A percentile compares a stretch with the other conserved stretches of the same genome.
Evolutionary conservation across 2,888 invertebrate genomes (phyloP).

Genomic region (Eupithecia tripunctaria): DNA sequence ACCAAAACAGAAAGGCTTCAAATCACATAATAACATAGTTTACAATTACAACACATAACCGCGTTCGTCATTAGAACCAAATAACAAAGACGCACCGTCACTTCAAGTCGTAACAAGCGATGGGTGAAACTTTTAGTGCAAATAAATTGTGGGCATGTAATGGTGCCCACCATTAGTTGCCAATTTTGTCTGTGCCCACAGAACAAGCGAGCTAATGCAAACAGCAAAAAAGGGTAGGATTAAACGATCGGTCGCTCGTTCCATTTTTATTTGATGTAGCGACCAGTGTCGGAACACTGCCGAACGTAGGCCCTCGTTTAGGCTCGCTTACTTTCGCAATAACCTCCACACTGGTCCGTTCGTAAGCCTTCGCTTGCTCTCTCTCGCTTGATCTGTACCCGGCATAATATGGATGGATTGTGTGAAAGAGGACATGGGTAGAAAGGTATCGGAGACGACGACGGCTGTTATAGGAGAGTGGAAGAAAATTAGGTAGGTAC

Average conservation of each 20-base stretch:
- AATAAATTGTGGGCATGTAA: conserved; percentile 20
- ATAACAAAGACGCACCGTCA: conserved; percentile 34
- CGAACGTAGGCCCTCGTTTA: no score
- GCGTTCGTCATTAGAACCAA: conserved; percentile 22
- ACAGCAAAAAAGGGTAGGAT: no score
- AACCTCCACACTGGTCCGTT: no score
- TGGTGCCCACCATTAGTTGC: no score
- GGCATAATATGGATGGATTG: not conserved
- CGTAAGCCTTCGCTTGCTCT: no score
- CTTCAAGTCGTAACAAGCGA: not conserved
- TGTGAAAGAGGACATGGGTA: not conserved
- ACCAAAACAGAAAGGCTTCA: not conserved
- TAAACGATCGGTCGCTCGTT: no score
- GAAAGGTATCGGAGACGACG: not conserved
- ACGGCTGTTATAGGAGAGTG: not conserved
- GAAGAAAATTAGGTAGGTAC: not conserved
- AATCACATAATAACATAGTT: conserved; percentile 1
- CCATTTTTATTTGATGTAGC: no score
- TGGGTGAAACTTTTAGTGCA: conserved; percentile 36
- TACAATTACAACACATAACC: conserved; percentile 1
- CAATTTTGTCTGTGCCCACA: no score
- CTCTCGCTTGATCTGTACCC: no score
- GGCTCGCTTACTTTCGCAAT: no score
- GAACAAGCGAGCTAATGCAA: no score
- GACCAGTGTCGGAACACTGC: no score